Percentiles rank a stretch among this genome's conserved stretches.
Conservation (phyloP, 2,888 invertebrate species). For the Scaptomyza cyrtandrae region DNA sequence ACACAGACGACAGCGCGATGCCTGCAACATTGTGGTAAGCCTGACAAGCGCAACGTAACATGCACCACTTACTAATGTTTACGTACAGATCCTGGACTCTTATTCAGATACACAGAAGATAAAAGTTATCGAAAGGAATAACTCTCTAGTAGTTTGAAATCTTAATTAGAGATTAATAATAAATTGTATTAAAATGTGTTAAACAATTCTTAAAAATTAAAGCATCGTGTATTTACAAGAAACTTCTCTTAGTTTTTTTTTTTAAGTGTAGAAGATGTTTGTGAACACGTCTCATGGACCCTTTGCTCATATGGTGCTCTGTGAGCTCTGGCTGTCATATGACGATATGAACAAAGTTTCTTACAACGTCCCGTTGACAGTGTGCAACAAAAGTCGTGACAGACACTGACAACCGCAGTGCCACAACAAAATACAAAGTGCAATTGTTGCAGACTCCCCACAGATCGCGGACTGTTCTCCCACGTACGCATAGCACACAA, state of each 20-base stretch:
- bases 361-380: constrained; percentile 64
- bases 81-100: constrained; percentile 24
- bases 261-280: constrained; percentile 1
- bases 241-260: background rate
- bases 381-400: constrained; percentile 74
- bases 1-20: constrained; percentile 39
- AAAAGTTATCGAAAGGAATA: background rate
- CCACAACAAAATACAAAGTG: constrained; percentile 65
- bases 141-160: too few species aligned
- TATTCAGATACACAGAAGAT: constrained; percentile 32
- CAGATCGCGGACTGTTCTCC: constrained; percentile 2
- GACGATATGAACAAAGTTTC: constrained; percentile 70
- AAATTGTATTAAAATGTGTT: background rate
- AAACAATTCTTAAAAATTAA: background rate
- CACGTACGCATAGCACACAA: constrained; percentile 33
- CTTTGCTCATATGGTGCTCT: constrained; percentile 57
- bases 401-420: constrained; percentile 49
- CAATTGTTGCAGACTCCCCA: constrained; percentile 50
- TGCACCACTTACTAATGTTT: constrained; percentile 14
- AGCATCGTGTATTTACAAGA: background rate
- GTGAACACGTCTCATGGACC: constrained; percentile 16
- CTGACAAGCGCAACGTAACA: constrained; percentile 38
- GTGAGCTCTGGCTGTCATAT: constrained; percentile 62
- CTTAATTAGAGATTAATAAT: too few species aligned
- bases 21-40: constrained; percentile 67